These are phyloP conservation scores for Entomyzon cyanotis DNA, from an alignment of 2,113 vertebrate species.

Conservation along the genomic window DNA sequence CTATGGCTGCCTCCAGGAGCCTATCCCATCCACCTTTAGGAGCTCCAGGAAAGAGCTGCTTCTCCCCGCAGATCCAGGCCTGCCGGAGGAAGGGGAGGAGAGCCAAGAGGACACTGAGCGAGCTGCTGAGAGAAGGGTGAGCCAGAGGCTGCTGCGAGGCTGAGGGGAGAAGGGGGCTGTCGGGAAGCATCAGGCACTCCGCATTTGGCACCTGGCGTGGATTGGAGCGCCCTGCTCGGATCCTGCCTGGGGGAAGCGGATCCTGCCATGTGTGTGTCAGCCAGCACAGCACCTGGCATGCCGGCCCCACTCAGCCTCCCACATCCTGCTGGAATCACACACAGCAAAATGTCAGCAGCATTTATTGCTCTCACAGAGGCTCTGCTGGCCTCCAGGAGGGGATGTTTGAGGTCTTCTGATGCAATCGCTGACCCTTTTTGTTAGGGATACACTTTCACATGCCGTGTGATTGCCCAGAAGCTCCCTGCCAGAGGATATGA, in stretches of 20 bases:
- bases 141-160: not conserved
- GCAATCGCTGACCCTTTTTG: not conserved
- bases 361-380: not conserved
- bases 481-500: not conserved
- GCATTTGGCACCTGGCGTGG: accelerated
- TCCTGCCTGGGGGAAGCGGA: not conserved
- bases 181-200: not conserved
- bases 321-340: not conserved
- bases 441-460: not conserved
- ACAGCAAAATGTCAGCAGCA: not conserved
- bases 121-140: not conserved
- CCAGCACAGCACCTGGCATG: not conserved
- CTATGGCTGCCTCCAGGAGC: not conserved
- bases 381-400: not conserved
- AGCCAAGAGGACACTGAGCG: not conserved
- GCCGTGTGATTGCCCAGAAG: not conserved
- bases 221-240: accelerated
- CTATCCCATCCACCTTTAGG: not conserved
- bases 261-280: not conserved
- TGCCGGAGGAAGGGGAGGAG: not conserved
- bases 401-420: not conserved
- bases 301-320: not conserved
- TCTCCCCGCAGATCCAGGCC: not conserved
- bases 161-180: not conserved
- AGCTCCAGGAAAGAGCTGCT: not conserved